These are phyloP conservation scores for Rapana venosa DNA, from an alignment of 2,888 invertebrate genomes.

Conservation along the genomic window DNA sequence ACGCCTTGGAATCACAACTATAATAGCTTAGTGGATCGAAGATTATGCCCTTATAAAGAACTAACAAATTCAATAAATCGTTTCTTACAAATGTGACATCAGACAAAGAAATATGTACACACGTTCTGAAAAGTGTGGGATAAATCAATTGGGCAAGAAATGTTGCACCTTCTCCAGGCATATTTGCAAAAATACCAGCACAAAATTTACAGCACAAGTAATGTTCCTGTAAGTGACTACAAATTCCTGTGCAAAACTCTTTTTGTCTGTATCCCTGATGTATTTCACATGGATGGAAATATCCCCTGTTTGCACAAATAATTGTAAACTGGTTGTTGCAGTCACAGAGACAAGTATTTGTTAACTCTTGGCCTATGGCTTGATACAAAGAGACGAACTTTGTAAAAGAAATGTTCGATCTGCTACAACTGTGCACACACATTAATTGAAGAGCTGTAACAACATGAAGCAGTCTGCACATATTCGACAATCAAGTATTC, in stretches of 20 bases:
- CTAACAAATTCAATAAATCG: background rate
- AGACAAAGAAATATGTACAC: background rate
- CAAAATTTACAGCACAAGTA: background rate
- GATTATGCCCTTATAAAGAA: background rate
- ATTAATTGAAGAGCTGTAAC: background rate
- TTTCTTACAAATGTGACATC: background rate
- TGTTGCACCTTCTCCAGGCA: background rate
- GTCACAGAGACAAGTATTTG: background rate
- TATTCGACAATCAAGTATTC: background rate
- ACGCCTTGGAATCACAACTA: background rate
- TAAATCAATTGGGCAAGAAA: background rate
- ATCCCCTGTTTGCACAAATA: background rate
- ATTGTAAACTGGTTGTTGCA: background rate
- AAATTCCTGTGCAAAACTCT: background rate
- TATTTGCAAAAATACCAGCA: background rate
- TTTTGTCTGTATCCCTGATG: background rate
- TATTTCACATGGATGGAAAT: background rate
- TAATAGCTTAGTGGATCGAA: background rate
- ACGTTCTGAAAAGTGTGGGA: background rate
- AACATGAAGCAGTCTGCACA: conserved; percentile 11
- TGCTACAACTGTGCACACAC: background rate
- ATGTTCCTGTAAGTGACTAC: background rate
- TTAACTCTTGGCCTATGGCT: too few relatives aligned
- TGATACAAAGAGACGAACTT: background rate
- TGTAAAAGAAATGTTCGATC: background rate